Evolutionary conservation across 2,888 invertebrate species (phyloP), one percentile per base, ranked within the genome.

Genomic region (Gastrophysa polygoni): DNA sequence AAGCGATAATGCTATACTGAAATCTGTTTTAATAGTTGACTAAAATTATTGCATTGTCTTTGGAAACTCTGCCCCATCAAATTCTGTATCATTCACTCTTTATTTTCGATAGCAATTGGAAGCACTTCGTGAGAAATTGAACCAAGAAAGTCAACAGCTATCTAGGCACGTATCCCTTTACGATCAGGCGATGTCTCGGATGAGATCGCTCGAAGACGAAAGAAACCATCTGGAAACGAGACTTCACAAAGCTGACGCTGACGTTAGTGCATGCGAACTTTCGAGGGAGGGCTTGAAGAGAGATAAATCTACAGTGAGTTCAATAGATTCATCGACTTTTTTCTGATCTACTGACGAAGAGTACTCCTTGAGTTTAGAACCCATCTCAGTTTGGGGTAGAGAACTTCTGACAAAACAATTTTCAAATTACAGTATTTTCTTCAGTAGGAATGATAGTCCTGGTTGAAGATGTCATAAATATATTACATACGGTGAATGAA

Each of bases 191-290:
- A 86, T 86, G 20, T 82, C 85, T 4, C 84, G 89, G 50, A 85
- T 90, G 20, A 85, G 91, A 52, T 84, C 86, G 56, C 81, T 91
- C n/a, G 91, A 93, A 71, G 89, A 90, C 57, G 93, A 95, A 74
- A 88, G 91, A 67, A 85, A 87, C 51, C 86, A 89, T 69, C 81
- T 93, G 20, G 91, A 92, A 71, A 85, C 88, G 51, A 88, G 91
- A 64, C 83, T 95, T 59, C 90, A 92, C 74, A 92, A 92, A 75
- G 83, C 90, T 14, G 93, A 95, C 73, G 86, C 89, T 0, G 95
- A 96, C 77, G 84, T 95, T 28, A 89, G 88, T 60, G 85, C 90
- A 0, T 85, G 87, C 34, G 92, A 92, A 76, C 82, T 90, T 4
- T 84, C 90, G 8, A 85, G 89, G 69, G 93, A 93, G 70, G 87